These are phyloP conservation scores for Darevskia mixta DNA, from an alignment of 2,797 vertebrate species.

Conservation along the genomic window DNA sequence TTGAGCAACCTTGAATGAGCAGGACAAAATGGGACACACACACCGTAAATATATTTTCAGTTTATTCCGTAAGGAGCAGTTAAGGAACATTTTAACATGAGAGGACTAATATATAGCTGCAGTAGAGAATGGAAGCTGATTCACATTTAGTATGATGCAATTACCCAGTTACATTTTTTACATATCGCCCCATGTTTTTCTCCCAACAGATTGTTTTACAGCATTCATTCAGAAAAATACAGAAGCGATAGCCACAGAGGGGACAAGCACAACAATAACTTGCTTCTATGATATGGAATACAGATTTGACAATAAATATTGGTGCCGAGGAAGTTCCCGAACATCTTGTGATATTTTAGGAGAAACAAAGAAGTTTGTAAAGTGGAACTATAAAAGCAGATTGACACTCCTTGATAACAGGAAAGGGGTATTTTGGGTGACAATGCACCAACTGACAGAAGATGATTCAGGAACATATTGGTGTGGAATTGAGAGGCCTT, in stretches of 20 bases:
- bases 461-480: constrained; percentile 77
- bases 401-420: constrained; percentile 44
- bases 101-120: not conserved
- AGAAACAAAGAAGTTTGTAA: constrained; percentile 63
- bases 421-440: constrained; percentile 61
- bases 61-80: not conserved
- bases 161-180: not conserved
- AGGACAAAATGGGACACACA: not conserved
- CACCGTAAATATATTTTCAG: not conserved
- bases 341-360: constrained; percentile 70
- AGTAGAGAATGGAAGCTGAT: not conserved
- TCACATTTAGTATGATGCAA: not conserved
- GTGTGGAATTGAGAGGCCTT: constrained; percentile 78
- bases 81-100: not conserved
- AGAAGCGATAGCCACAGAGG: constrained; percentile 57
- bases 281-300: constrained; percentile 62
- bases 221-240: constrained; percentile 8
- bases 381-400: constrained; percentile 21
- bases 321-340: constrained; percentile 75
- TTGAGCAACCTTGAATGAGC: not conserved
- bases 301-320: constrained; percentile 78
- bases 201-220: not conserved
- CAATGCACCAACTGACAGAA: constrained; percentile 63
- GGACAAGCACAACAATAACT: constrained; percentile 56
- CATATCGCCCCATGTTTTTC: not conserved